These are phyloP conservation scores for Mellilla xanthometata DNA, from an alignment of 2,888 invertebrate genomes.

Conservation along the genomic window DNA sequence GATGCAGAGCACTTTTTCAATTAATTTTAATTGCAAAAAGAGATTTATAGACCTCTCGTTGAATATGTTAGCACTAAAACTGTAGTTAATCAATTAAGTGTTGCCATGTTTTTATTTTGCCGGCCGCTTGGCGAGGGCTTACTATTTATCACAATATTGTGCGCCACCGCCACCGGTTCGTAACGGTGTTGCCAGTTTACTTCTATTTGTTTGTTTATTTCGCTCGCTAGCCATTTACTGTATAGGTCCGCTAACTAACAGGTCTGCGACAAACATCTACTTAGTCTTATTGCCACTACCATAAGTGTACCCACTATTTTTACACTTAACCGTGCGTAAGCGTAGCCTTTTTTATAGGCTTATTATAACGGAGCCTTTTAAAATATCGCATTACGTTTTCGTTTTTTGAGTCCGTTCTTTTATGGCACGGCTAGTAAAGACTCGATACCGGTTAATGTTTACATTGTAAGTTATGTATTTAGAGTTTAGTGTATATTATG, in stretches of 20 bases:
- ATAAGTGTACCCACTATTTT: conserved; percentile 35
- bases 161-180: conserved; percentile 9
- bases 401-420: conserved; percentile 15
- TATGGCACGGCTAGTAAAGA: conserved; percentile 16
- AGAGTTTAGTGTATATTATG: conserved; percentile 2
- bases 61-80: conserved; percentile 11
- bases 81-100: conserved; percentile 17
- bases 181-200: conserved; percentile 54
- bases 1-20: conserved; percentile 2
- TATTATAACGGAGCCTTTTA: conserved; percentile 39
- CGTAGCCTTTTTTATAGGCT: conserved; percentile 26
- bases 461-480: conserved; percentile 17
- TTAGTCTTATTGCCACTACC: conserved; percentile 38
- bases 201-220: conserved; percentile 52
- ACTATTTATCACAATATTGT: conserved; percentile 23
- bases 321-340: conserved; percentile 23
- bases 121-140: conserved; percentile 3
- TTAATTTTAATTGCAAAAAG: conserved; percentile 5
- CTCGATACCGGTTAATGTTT: conserved; percentile 20
- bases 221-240: conserved; percentile 51
- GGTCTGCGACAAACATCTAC: conserved; percentile 32
- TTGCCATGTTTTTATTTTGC: conserved; percentile 13
- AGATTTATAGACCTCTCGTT: conserved; percentile 5
- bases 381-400: conserved; percentile 35
- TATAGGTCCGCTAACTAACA: conserved; percentile 41